Evolutionary conservation across 2,888 invertebrate species (phyloP), one percentile per base, ranked within the genome.

Genomic region (Polyploca ridens): DNA sequence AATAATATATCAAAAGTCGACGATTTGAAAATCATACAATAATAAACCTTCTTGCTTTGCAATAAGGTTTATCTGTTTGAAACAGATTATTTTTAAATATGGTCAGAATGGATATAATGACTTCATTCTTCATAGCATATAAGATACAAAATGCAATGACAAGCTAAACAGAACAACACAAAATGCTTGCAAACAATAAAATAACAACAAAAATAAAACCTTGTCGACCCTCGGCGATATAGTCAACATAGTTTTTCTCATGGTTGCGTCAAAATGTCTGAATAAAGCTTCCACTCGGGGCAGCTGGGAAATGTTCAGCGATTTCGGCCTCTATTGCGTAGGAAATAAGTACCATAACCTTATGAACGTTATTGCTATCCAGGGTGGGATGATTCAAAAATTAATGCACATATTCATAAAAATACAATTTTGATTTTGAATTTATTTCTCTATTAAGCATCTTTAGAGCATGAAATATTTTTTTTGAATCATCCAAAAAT

Each of bases 231-330:
- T 80, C 69, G 93, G 94, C 70, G 93, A 93, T 66, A 93, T 88
- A 4, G 90, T 82, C 74, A 93, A 81, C 67, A 93, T 89, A 0
- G 93, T 93, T 44, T 89, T 86, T 75, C 82, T 85, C 83, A 93
- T 88, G 27, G 81, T 88, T 2, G 85, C 89, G 77, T 94, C 93
- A 77, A 94, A 93, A 70, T 93, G 81, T 61, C 90, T 81, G 83
- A 94, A 94, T 59, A 93, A 74, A 2, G 93, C 94, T 69, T 91
- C 91, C 63, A 93, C 91, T 11, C 91, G 86, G 33, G 92, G 90
- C 80, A 94, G 86, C 85, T 94, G 94, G 8, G 91, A 90, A 66
- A 94, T 76, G 86, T 94, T 94, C 78, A 94, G 90, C 73, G 94
- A 94, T 75, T 91, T 91, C 86, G 94, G 94, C 80, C 94, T 87